Conservation (phyloP, 2,113 vertebrate species). For the Ptilonorhynchus violaceus region DNA sequence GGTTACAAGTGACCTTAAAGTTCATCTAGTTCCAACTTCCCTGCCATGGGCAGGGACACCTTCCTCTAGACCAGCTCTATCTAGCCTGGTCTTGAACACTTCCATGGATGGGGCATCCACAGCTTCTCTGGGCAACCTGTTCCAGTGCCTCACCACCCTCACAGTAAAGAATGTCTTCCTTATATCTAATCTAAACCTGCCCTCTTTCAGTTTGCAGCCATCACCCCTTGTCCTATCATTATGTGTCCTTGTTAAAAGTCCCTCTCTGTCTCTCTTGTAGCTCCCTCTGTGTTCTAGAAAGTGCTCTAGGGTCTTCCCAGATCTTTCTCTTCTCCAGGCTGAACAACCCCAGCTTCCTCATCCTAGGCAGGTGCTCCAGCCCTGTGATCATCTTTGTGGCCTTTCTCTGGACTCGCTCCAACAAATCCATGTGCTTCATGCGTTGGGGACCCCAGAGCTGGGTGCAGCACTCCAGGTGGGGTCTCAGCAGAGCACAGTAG, state of each 20-base stretch:
- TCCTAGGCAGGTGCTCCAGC: not conserved
- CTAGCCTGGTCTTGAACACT: not conserved
- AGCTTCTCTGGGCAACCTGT: not conserved
- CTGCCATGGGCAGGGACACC: not conserved
- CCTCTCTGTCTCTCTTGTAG: not conserved
- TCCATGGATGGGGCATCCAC: not conserved
- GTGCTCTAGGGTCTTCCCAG: not conserved
- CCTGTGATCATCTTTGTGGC: not conserved
- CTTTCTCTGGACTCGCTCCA: not conserved
- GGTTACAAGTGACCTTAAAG: not conserved
- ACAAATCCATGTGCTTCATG: rapidly evolving
- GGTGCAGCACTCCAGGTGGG: not conserved
- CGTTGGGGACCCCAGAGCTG: not conserved
- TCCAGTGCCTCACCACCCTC: not conserved
- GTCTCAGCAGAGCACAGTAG: not conserved
- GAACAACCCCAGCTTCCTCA: not conserved
- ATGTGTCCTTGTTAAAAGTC: not conserved
- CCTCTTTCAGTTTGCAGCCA: not conserved
- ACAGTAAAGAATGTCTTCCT: not conserved
- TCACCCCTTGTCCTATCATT: not conserved
- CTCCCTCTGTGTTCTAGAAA: not conserved
- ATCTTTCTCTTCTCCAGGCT: not conserved
- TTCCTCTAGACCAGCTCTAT: not conserved
- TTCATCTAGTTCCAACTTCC: not conserved
- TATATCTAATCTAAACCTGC: not conserved